Base-by-base conservation (phyloP, 2,888 invertebrate species). In the Drosophila pseudotalamancana region DNA sequence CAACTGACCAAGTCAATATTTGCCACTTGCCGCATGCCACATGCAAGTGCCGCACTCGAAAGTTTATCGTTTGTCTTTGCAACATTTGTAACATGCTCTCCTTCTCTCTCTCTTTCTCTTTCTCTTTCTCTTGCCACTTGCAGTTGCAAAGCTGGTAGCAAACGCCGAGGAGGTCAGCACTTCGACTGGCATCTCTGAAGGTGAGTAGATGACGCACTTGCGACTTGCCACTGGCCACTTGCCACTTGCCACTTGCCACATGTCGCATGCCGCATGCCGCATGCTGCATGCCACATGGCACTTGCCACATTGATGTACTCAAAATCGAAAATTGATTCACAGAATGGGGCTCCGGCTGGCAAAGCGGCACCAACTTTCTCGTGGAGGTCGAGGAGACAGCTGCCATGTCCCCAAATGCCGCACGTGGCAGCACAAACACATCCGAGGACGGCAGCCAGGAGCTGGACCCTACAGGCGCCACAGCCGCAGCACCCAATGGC, bases 291-390 rank as follows among this genome's bases (percentile, higher is more conserved):
- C 12, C 27, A 12, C 62, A 31, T 43, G 67, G 46, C 25, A 12
- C 60, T 32, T 56, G 43, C 45, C 56, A 29, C 48, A 53, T 48
- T 54, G 69, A 68, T 63, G 56, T 16, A 32, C 25, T 43, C 42
- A 43, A 53, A 56, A 12, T 29, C n/a, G 18, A 37, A 32, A 32
- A 32, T 45, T 19, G 12, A 37, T 63, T 59, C 43, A 11, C 72
- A 91, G 91, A 91, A 90, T 91, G 91, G 91, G 91, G 90, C 70
- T 90, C 91, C 50, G 91, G 90, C 49, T 90, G 90, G 90, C 82
- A 78, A 49, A 90, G 91, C 49, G 91, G 90, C 62, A 89, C 91
- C 65, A 90, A 89, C 67, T 90, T 91, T 65, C 87, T 91, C 43
- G 90, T 91, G 48, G 91, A 91, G 85, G 90, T 91, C 71, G 90